Evolutionary conservation across 2,888 invertebrate genomes (phyloP).

Genomic region (Pristionchus arcanus): DNA sequence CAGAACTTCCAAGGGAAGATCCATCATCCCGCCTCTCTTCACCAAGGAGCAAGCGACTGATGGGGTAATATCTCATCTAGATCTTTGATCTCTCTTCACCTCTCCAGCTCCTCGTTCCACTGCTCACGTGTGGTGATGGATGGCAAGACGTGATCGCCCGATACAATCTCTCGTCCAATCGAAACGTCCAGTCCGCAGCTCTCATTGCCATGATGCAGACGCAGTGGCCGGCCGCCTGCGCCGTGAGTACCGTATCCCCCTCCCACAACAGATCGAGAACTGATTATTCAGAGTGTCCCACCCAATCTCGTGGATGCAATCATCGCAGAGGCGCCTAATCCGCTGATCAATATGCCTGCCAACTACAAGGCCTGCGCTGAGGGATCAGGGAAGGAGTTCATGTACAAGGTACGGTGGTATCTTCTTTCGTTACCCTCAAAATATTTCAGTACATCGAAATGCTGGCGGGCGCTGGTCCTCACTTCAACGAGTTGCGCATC

Average conservation of each 20-base stretch:
- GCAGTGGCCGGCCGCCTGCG: constrained; percentile 16
- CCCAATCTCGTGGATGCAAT: constrained; percentile 16
- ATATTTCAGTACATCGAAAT: constrained; percentile 28
- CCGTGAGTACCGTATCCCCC: background rate
- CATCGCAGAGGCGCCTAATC: constrained; percentile 32
- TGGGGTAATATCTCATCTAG: constrained; percentile 9
- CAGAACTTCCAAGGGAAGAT: background rate
- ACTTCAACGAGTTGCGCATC: constrained; percentile 24
- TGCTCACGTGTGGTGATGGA: constrained; percentile 24
- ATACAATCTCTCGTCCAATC: constrained; percentile 23
- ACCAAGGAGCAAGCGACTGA: constrained; percentile 22
- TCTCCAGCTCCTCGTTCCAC: constrained; percentile 47
- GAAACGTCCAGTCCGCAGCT: background rate
- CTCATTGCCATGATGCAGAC: background rate
- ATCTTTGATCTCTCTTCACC: background rate
- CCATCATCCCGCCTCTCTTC: constrained; percentile 25
- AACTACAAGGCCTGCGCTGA: constrained; percentile 9
- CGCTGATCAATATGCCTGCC: background rate
- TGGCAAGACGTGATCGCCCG: background rate
- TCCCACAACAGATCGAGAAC: background rate
- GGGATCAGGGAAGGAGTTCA: constrained; percentile 19
- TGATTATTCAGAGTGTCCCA: constrained; percentile 4
- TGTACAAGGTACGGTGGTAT: constrained; percentile 2
- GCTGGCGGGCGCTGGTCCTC: constrained; percentile 9
- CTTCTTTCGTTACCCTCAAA: background rate